phyloP scores from a whole-genome alignment of 2,888 invertebrate genomes.

The Platycnemis pennipes region DNA sequence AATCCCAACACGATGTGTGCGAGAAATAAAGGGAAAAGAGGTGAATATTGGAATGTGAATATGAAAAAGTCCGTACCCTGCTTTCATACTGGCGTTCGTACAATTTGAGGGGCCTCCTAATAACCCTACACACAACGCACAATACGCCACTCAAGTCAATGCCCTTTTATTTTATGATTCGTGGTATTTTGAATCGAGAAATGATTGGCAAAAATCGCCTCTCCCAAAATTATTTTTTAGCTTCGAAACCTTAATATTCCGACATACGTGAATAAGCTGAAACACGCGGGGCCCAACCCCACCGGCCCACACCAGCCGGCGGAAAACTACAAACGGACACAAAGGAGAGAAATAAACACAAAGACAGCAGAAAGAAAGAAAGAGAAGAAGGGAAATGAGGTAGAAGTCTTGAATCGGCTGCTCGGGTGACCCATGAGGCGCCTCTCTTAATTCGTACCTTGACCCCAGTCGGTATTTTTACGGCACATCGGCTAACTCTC shows the following conservation, averaged over 20 bases:
- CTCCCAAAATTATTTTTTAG: too few species aligned
- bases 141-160: too few species aligned
- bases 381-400: not conserved
- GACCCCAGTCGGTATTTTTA: not conserved
- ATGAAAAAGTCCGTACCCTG: too few species aligned
- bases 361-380: not conserved
- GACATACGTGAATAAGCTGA: not conserved
- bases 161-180: too few species aligned
- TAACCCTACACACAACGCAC: too few species aligned
- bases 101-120: too few species aligned
- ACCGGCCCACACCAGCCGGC: not conserved
- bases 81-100: too few species aligned
- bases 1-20: too few species aligned
- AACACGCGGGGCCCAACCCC: not conserved
- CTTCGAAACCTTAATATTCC: not conserved
- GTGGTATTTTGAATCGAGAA: too few species aligned
- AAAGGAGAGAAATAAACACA: not conserved
- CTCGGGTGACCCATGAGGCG: not conserved
- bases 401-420: not conserved
- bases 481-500: not conserved
- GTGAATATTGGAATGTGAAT: too few species aligned
- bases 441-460: constrained; percentile 32
- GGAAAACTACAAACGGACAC: not conserved
- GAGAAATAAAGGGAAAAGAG: too few species aligned
- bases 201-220: too few species aligned